These are phyloP conservation scores for Crenichthys baileyi DNA, from an alignment of 2,797 vertebrate genomes.

Conservation along the genomic window DNA sequence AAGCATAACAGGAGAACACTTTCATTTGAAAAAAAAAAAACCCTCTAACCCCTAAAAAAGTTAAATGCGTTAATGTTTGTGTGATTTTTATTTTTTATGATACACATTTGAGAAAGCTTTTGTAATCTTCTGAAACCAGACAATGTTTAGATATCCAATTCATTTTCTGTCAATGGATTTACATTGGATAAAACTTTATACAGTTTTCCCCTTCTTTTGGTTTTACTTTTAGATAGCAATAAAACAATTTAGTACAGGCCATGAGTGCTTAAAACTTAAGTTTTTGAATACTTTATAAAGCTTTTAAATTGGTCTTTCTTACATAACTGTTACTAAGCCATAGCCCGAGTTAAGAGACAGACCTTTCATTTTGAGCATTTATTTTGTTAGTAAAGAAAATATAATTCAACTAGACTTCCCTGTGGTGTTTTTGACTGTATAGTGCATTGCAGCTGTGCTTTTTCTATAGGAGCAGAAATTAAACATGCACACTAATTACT, in stretches of 20 bases:
- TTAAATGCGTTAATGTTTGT: too few species aligned
- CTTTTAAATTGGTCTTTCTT: background rate
- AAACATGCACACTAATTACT: conserved; percentile 54
- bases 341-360: background rate
- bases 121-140: too few species aligned
- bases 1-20: background rate
- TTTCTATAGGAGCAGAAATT: conserved; percentile 25
- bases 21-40: background rate
- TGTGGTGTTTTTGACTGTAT: background rate
- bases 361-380: background rate
- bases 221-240: background rate
- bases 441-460: conserved; percentile 35
- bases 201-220: background rate
- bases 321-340: background rate
- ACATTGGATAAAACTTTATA: background rate
- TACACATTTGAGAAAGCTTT: too few species aligned
- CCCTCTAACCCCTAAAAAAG: background rate
- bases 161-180: background rate
- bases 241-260: background rate
- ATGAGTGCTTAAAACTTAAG: too few species aligned
- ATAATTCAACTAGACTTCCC: background rate
- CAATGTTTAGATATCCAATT: background rate
- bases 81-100: too few species aligned
- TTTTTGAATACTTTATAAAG: background rate
- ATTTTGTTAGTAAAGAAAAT: background rate